Base-by-base conservation (phyloP, 2,797 vertebrate species). In the Hafferia zeledoni region DNA sequence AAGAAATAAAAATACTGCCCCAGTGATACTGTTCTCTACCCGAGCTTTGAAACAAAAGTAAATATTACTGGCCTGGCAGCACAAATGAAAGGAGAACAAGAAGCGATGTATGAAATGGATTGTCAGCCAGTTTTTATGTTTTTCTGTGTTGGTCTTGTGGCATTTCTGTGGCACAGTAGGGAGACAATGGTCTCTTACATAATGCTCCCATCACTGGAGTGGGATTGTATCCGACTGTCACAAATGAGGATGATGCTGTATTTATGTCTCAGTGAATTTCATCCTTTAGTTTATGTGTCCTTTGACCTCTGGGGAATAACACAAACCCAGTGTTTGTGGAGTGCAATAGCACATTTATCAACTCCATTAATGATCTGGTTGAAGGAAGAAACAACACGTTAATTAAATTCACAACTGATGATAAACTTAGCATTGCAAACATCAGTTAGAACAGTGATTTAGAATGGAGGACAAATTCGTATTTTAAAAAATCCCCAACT, bases 191-290 rank as follows among this genome's bases (percentile, higher is more conserved):
- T 82, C 63, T 67, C 68, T 95, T 79, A 25, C 61, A 13, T 64
- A 60, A 60, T 4, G 31, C 80, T 86, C 43, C 1, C 30, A 10
- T 61, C 39, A 1, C 67, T 37, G 83, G 72, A 91, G 72, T 12
- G 3, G 81, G 88, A 77, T 87, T 59, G 5, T 46, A 18, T 44
- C 56, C 0, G 25, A 37, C 80, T 53, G 84, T 56, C 85, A 28
- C 93, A 35, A 41, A 39, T 27, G 37, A 91, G 43, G 69, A 77
- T 5, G 69, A 80, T 5, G n/a, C 24, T 65, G 10, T 47, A 41
- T 94, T 94, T 85, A 47, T 79, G 69, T 94, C 94, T 89, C 83
- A 10, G 6, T 77, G 72, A 43, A 52, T 94, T 78, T 85, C 63
- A 37, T 91, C 63, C 72, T 68, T 68, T 1, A 1, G 61, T 78